Base-by-base conservation (phyloP, 2,888 invertebrate species). In the Pasiphila rectangulata region DNA sequence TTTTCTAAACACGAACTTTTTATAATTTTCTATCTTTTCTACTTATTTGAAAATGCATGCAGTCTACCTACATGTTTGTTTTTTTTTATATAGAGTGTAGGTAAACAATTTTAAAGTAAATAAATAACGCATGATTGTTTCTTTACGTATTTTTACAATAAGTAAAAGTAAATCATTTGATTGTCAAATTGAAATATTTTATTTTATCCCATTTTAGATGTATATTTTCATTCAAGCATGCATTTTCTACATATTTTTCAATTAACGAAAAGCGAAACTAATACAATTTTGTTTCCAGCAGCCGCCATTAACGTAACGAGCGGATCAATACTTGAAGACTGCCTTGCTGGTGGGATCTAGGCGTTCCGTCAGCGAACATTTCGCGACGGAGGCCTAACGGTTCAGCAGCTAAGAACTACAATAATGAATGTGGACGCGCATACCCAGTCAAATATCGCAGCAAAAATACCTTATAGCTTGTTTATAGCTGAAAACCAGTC, bases 281-380 rank as follows among this genome's bases (percentile, higher is more conserved):
- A 56, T 9, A 23, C 5, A 12, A 16, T 24, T 57, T 27, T 61
- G 46, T 60, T 75, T 67, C 17, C 82, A 79, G 75, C 81, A 88
- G 88, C 87, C 88, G 88, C 84, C 88, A 88, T 64, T 88, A 88
- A 71, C 56, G 63, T 67, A 72, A 63, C 68, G 77, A 68, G 81
- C 74, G 78, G 73, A 70, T 64, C 64, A 67, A 77, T 70, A 64
- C 72, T 64, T 82, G 70, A 76, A 76, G 76, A 76, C 76, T 76
- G 76, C 68, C 61, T 57, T 55, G 64, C 69, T 66, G 73, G 65
- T 48, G 37, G 40, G 42, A 12, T 37, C 39, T 37, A 46, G 23
- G 46, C 46, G 25, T 36, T 39, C 48, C 24, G 29, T 30, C 54
- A 42, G 43, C 38, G 30, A 34, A 42, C 23, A 45, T 35, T 48